Conservation (phyloP, 2,888 invertebrate genomes). For the Agrotis segetum region DNA sequence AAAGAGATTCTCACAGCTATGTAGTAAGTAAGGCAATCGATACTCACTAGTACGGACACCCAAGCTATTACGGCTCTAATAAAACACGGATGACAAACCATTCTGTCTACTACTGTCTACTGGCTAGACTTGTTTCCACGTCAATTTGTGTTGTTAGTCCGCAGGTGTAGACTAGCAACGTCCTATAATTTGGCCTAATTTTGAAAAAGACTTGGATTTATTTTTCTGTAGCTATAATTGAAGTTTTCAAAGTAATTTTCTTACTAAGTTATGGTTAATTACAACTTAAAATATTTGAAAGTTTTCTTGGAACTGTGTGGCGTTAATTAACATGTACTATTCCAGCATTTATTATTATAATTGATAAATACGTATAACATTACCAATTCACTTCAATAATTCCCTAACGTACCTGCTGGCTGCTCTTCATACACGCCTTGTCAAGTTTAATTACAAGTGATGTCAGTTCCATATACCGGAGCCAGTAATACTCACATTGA, state of each 20-base stretch:
- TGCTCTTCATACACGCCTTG: constrained; percentile 19
- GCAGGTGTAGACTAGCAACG: constrained; percentile 20
- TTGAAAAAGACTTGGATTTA: background rate
- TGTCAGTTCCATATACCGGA: constrained; percentile 37
- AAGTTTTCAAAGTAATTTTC: too few species aligned
- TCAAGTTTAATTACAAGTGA: constrained; percentile 39
- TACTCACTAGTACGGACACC: constrained; percentile 38
- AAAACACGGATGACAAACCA: constrained; percentile 53
- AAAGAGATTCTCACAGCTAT: constrained; percentile 38
- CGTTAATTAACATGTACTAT: constrained; percentile 5
- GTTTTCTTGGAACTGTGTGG: background rate
- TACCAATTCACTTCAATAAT: constrained; percentile 40
- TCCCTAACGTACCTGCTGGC: constrained; percentile 32
- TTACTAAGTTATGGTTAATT: background rate
- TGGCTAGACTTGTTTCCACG: constrained; percentile 36
- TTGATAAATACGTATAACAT: constrained; percentile 25
- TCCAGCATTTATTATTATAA: constrained; percentile 11
- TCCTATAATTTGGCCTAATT: constrained; percentile 7
- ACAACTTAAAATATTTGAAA: constrained; percentile 1
- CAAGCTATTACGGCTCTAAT: constrained; percentile 49
- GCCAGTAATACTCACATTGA: constrained; percentile 93
- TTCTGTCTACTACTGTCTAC: constrained; percentile 44
- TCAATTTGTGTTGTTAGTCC: constrained; percentile 46
- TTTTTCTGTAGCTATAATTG: background rate
- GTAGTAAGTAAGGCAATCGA: constrained; percentile 43